Conservation (phyloP, 2,113 vertebrate genomes). For the Bufo bufo region DNA sequence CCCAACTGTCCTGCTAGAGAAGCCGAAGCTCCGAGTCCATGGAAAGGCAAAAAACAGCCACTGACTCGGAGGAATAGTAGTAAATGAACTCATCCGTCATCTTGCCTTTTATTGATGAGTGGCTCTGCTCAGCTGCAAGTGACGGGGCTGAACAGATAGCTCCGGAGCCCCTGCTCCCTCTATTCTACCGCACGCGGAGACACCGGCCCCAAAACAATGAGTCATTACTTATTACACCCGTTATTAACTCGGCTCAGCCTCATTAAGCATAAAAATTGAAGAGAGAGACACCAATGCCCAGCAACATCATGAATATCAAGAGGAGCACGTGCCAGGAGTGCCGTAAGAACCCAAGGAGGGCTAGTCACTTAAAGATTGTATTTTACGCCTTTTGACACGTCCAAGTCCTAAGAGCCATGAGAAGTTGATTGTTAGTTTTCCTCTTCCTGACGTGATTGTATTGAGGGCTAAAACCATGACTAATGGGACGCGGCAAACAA, state of each 20-base stretch:
- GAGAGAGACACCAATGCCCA: slow-evolving; percentile 67
- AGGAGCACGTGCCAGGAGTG: background rate
- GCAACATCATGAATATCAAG: slow-evolving; percentile 61
- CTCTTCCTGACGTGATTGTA: slow-evolving; percentile 69
- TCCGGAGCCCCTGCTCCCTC: slow-evolving; percentile 71
- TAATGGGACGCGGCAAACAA: slow-evolving; percentile 59
- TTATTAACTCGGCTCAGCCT: slow-evolving; percentile 86
- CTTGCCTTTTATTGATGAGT: slow-evolving; percentile 86
- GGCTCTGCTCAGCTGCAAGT: slow-evolving; percentile 78
- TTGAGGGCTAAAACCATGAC: slow-evolving; percentile 64
- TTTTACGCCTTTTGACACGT: slow-evolving; percentile 70
- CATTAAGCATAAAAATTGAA: slow-evolving; percentile 84
- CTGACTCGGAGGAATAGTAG: slow-evolving; percentile 79
- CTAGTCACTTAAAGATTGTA: slow-evolving; percentile 66
- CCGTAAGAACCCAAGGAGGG: background rate
- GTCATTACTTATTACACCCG: slow-evolving; percentile 87
- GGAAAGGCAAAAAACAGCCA: slow-evolving; percentile 69
- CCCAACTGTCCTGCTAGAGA: slow-evolving; percentile 69
- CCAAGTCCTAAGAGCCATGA: slow-evolving; percentile 68
- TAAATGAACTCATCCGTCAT: slow-evolving; percentile 87
- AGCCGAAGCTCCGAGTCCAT: slow-evolving; percentile 62
- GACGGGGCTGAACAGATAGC: slow-evolving; percentile 84
- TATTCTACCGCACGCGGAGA: slow-evolving; percentile 69
- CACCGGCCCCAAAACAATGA: slow-evolving; percentile 77
- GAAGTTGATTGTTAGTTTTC: slow-evolving; percentile 72